phyloP scores from a whole-genome alignment of 2,113 vertebrate genomes.

The Heterotis niloticus region DNA sequence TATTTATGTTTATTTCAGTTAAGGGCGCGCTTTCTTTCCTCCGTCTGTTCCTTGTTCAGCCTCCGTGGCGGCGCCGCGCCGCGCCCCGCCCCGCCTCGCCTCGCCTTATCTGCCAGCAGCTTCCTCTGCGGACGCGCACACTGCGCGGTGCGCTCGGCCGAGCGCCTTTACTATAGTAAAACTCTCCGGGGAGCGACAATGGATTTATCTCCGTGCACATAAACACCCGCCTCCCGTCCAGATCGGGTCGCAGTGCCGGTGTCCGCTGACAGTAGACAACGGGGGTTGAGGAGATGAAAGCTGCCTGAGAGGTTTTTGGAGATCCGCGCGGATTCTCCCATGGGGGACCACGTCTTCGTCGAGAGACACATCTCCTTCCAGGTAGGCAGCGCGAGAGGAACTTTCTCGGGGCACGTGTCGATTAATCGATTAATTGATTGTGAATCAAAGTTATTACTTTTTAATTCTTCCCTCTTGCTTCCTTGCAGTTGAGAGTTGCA shows the following conservation, averaged over 20 bases:
- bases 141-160: neutral
- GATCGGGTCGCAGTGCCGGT: too few relatives aligned
- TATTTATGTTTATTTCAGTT: too few relatives aligned
- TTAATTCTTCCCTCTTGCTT: neutral
- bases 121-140: neutral
- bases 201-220: too few relatives aligned
- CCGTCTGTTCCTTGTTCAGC: neutral
- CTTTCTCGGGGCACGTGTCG: neutral
- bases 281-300: too few relatives aligned
- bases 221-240: too few relatives aligned
- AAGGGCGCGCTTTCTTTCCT: neutral
- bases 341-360: slow-evolving; percentile 77
- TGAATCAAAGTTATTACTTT: too few relatives aligned
- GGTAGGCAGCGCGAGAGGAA: slow-evolving; percentile 66
- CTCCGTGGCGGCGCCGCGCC: neutral
- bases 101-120: neutral
- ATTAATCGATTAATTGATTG: neutral
- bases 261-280: too few relatives aligned
- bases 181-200: too few relatives aligned
- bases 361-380: slow-evolving; percentile 77
- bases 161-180: too few relatives aligned
- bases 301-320: neutral
- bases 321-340: slow-evolving; percentile 63
- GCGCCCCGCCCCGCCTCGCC: neutral
- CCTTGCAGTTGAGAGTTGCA: too few relatives aligned